phyloP scores from a whole-genome alignment of 2,113 vertebrate genomes.

The Psophia crepitans region DNA sequence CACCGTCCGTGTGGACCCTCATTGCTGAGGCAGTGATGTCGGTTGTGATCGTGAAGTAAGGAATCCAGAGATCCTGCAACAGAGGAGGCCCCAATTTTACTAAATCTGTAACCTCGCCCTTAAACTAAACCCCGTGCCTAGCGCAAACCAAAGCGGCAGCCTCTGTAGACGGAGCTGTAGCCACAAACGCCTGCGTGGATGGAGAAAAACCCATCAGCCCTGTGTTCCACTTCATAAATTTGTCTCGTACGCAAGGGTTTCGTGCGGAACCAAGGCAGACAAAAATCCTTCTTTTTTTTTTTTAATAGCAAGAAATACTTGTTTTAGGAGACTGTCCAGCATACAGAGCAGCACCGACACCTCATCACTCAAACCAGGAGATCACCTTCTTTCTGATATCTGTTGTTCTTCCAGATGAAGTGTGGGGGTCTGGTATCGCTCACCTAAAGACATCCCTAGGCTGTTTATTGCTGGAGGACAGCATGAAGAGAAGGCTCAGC shows the following conservation, averaged over 20 bases:
- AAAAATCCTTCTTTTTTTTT: neutral
- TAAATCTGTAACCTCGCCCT: neutral
- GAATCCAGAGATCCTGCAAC: slow-evolving; percentile 89
- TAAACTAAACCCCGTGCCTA: neutral
- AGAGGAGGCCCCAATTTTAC: neutral
- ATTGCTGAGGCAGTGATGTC: slow-evolving; percentile 92
- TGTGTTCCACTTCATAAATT: too few species aligned
- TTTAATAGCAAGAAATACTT: neutral
- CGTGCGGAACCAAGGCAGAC: neutral
- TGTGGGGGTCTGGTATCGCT: neutral
- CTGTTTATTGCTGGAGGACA: neutral
- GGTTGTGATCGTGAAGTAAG: slow-evolving; percentile 90
- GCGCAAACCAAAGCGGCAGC: neutral
- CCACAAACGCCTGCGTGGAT: neutral
- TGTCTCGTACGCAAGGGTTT: neutral
- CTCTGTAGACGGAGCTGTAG: neutral
- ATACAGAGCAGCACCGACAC: neutral
- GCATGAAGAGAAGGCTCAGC: rapidly evolving
- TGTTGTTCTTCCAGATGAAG: neutral
- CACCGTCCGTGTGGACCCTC: slow-evolving; percentile 91
- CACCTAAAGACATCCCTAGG: neutral
- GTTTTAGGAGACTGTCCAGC: neutral
- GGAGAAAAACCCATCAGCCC: neutral
- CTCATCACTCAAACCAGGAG: neutral
- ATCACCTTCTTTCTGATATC: neutral